Percentiles rank a stretch among this genome's conserved stretches.
phyloP scores from a whole-genome alignment of 2,888 invertebrate species.

The Notodonta dromedarius region DNA sequence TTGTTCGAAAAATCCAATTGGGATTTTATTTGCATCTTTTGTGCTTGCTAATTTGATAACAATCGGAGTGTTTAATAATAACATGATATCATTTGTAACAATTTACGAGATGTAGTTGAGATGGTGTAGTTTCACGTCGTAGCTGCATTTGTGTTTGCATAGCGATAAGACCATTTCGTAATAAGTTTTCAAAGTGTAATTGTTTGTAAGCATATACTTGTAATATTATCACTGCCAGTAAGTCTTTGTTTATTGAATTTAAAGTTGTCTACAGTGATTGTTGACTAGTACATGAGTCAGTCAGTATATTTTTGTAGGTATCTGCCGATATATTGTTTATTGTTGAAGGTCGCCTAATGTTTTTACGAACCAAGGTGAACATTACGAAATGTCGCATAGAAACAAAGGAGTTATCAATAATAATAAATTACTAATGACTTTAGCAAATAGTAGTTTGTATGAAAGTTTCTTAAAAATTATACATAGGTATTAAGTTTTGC shows the following conservation, averaged over 20 bases:
- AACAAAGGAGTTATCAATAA: constrained; percentile 7
- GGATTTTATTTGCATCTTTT: constrained; percentile 31
- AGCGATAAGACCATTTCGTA: constrained; percentile 40
- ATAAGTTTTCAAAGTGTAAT: constrained; percentile 32
- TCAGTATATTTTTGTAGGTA: no score
- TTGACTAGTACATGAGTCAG: neutral
- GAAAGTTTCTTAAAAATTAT: no score
- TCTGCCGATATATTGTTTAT: neutral
- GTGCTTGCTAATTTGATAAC: constrained; percentile 47
- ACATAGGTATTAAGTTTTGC: no score
- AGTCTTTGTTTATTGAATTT: constrained; percentile 41
- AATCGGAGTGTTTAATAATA: constrained; percentile 37
- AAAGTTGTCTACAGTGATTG: constrained; percentile 13
- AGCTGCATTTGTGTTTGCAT: constrained; percentile 30
- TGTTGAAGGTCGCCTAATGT: neutral
- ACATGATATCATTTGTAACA: constrained; percentile 30
- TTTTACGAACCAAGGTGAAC: constrained; percentile 8
- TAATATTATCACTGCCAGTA: constrained; percentile 21
- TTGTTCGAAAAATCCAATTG: neutral
- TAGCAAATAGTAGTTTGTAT: no score
- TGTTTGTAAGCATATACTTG: constrained; percentile 17
- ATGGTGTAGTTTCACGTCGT: constrained; percentile 17
- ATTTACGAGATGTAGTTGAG: constrained; percentile 35
- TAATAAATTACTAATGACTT: neutral
- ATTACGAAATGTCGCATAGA: constrained; percentile 1